Base-by-base conservation (phyloP, 2,888 invertebrate genomes). In the Phrixothrix hirtus region DNA sequence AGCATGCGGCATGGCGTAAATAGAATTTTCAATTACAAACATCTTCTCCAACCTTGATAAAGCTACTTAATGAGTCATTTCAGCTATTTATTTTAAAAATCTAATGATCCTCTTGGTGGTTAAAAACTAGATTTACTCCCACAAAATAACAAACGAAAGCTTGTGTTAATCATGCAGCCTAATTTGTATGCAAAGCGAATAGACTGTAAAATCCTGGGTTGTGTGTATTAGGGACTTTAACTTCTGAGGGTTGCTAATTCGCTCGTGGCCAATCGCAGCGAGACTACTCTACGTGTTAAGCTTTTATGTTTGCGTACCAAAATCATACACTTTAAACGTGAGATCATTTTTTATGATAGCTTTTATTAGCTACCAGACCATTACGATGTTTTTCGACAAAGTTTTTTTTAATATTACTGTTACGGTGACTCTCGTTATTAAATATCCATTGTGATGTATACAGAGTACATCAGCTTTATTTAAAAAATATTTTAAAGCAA, bases 111-210 rank as follows among this genome's bases (percentile, higher is more conserved):
- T 21, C 25, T 34, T 51, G 38, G 31, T 37, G 38, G 44, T 25
- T 21, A 35, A 41, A 45, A 52, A 47, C 43, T 53, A 39, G 34
- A 53, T 48, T 48, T 48, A 30, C 46, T 34, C 29, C 34, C 32
- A 30, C 36, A 29, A 53, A 53, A 53, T 52, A 52, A 52, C 53
- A 53, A n/a, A 53, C 39, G 47, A 47, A 53, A 53, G 47, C 48
- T 47, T 53, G 47, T 53, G 53, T 53, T 53, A 53, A 53, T 53
- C 53, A 53, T 53, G 48, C 42, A 48, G 34, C 37, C 53, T 53
- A 47, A 53, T 53, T 53, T 53, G 53, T 53, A 53, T 53, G 53
- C 53, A 53, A 53, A 53, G 41, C 47, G 53, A 53, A 53, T 53
- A 47, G 47, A 53, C 53, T 53, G 47, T 53, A 53, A 53, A 53